Base-by-base conservation (phyloP, 2,888 invertebrate species). In the Steinernema carpocapsae region DNA sequence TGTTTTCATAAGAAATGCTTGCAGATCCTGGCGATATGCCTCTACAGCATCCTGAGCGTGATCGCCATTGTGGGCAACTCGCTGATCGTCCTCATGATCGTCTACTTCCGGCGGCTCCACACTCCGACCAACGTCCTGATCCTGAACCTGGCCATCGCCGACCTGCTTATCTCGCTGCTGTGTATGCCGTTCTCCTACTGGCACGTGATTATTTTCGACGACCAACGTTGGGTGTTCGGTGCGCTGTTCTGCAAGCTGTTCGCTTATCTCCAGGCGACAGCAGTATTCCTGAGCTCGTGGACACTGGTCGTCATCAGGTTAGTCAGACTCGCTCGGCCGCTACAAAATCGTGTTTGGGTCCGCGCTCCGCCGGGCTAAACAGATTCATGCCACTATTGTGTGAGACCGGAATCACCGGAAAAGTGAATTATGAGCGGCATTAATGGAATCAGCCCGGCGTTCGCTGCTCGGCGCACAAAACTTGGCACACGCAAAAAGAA, bases 141-240 rank as follows among this genome's bases (percentile, higher is more conserved):
- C 59, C 86, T 88, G 17, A 89, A 88, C 77, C 82, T 89, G 71
- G 89, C 89, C 14, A 71, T 86, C 70, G 87, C 88, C 52, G 89
- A 89, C 79, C 84, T 89, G n/a, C 80, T 89, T 59, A 89, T 89
- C 86, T 87, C 88, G 2, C 81, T 88, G 6, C 83, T 89, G 75
- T 89, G 89, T 79, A 88, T 90, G 72, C 89, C 89, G 7, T 88
- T 89, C 78, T 88, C 88, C 56, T 89, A 89, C 78, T 87, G 89
- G 79, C 88, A 88, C 64, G 88, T 88, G 76, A 79, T 89, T 24
- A 84, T 89, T 10, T 83, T 88, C 48, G 84, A 85, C 76, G 85
- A 86, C 73, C 86, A 86, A 72, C 86, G 88, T 56, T 89, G 89
- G 89, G 87, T 89, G 1, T 89, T 89, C 79, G 89, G 89, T n/a